These are phyloP conservation scores for Strix uralensis DNA, from an alignment of 2,113 vertebrate species.

Conservation along the genomic window DNA sequence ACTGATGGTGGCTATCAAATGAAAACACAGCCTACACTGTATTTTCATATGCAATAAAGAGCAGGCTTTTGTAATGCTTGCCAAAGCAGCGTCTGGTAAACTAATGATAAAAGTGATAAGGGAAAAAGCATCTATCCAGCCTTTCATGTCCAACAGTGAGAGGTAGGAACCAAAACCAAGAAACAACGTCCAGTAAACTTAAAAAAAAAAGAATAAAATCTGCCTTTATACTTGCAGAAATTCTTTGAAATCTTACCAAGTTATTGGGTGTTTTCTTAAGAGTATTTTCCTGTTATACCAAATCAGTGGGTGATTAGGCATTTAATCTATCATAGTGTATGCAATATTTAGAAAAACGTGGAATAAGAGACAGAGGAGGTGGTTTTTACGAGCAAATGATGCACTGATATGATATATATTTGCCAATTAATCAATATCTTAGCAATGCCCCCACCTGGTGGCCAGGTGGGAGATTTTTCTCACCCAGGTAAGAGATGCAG, in stretches of 20 bases:
- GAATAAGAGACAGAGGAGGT: not conserved
- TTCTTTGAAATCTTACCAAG: not conserved
- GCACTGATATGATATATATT: rapidly evolving
- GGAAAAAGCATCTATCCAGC: not conserved
- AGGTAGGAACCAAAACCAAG: not conserved
- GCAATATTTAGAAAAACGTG: not conserved
- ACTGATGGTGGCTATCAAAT: not conserved
- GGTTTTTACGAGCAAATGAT: not conserved
- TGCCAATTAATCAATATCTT: constrained; percentile 25
- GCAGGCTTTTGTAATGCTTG: not conserved
- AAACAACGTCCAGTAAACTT: not conserved
- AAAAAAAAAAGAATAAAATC: not conserved
- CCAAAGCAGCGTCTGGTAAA: not conserved
- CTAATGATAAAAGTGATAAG: not conserved
- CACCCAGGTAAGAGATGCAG: not conserved
- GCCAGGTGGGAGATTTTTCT: constrained; percentile 26
- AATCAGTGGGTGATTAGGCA: not conserved
- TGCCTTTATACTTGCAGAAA: not conserved
- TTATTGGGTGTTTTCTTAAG: not conserved
- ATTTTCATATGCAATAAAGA: not conserved
- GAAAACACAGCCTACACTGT: not conserved
- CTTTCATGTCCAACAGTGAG: not conserved
- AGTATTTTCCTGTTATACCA: not conserved
- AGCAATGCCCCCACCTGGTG: constrained; percentile 46
- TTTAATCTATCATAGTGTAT: not conserved